Conservation (phyloP, 2,888 invertebrate genomes). For the Pandemis cinnamomeana region DNA sequence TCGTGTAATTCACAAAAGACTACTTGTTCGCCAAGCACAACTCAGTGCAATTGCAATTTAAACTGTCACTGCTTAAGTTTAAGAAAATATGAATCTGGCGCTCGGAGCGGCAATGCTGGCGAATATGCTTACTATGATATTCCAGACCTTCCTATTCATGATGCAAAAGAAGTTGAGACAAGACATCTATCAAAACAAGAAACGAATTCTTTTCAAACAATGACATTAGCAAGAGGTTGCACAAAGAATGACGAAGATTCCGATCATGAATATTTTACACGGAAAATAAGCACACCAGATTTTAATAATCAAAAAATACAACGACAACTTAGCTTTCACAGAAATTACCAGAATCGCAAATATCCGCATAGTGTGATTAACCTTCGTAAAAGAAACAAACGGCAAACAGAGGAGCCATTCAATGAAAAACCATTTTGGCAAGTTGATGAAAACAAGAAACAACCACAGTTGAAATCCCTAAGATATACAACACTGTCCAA, state of each 20-base stretch:
- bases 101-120: conserved; percentile 49
- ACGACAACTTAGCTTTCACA: conserved; percentile 42
- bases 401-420: conserved; percentile 54
- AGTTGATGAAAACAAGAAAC: conserved; percentile 59
- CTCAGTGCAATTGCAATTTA: conserved; percentile 46
- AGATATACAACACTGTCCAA: conserved; percentile 68
- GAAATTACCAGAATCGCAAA: conserved; percentile 50
- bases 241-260: not conserved
- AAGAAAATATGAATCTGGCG: conserved; percentile 48
- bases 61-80: conserved; percentile 49
- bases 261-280: conserved; percentile 3
- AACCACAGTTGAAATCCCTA: conserved; percentile 60
- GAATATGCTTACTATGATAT: conserved; percentile 55
- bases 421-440: conserved; percentile 71
- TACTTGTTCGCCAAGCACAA: conserved; percentile 44
- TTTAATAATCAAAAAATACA: conserved; percentile 17
- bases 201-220: conserved; percentile 25
- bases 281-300: not conserved
- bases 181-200: conserved; percentile 43
- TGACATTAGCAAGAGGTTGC: not conserved
- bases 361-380: conserved; percentile 56
- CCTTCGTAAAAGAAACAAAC: conserved; percentile 62
- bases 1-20: conserved; percentile 53
- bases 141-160: conserved; percentile 57
- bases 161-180: conserved; percentile 49